A percentile compares a stretch with the other conserved stretches of the same genome.
phyloP scores from a whole-genome alignment of 2,888 invertebrate species.

The Amphipyra berbera region DNA sequence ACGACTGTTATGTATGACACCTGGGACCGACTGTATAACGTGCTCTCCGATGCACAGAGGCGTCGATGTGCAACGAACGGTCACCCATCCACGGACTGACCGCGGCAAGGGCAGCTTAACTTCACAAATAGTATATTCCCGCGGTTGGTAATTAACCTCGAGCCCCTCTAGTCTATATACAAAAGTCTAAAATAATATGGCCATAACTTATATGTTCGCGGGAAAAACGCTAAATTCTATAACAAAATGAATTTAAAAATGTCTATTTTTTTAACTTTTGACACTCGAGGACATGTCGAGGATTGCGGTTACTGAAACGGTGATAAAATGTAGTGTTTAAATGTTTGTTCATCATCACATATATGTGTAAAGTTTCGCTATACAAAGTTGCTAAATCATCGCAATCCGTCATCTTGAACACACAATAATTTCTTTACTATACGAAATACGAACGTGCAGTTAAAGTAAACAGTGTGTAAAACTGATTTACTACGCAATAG shows the following conservation, averaged over 20 bases:
- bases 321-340: constrained; percentile 3
- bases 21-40: too few relatives aligned
- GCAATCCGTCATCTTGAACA: not conserved
- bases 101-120: too few relatives aligned
- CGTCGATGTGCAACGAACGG: too few relatives aligned
- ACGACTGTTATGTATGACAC: too few relatives aligned
- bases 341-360: not conserved
- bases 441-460: not conserved
- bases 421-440: not conserved
- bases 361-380: constrained; percentile 18
- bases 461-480: too few relatives aligned
- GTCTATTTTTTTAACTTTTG: constrained; percentile 6
- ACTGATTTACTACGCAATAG: too few relatives aligned
- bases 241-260: constrained; percentile 17
- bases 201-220: not conserved
- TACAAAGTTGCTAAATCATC: constrained; percentile 8
- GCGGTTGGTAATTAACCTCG: too few relatives aligned
- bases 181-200: constrained; percentile 16
- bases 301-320: constrained; percentile 11
- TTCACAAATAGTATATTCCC: too few relatives aligned
- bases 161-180: not conserved
- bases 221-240: not conserved
- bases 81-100: too few relatives aligned
- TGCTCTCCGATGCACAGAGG: too few relatives aligned
- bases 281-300: constrained; percentile 15